Conservation (phyloP, 2,113 vertebrate genomes). For the Burhinus bistriatus region DNA sequence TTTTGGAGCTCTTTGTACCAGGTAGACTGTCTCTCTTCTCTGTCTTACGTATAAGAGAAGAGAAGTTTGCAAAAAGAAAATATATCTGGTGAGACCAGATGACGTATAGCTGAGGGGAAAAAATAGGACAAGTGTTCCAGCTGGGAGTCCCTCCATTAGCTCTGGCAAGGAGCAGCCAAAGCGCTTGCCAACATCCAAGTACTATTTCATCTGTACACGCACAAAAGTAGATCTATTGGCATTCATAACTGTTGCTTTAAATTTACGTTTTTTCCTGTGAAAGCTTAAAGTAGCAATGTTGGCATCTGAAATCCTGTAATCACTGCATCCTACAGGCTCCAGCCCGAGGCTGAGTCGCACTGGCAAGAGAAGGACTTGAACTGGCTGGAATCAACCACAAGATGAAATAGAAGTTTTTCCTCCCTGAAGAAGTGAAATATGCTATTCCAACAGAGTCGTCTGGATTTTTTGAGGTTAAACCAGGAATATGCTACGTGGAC, state of each 20-base stretch:
- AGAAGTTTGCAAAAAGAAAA: not conserved
- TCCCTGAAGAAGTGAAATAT: not conserved
- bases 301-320: not conserved
- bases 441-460: not conserved
- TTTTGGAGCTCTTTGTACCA: not conserved
- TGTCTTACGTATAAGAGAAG: not conserved
- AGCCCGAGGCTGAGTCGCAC: not conserved
- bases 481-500: not conserved
- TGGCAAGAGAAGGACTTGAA: not conserved
- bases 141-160: slow-evolving; percentile 63
- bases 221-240: slow-evolving; percentile 23
- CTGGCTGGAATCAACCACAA: not conserved
- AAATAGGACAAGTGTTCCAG: not conserved
- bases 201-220: slow-evolving; percentile 40
- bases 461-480: not conserved
- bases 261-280: slow-evolving; percentile 53
- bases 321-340: not conserved
- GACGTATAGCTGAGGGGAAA: not conserved
- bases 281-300: slow-evolving; percentile 32
- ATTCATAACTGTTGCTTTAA: slow-evolving; percentile 29
- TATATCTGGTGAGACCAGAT: not conserved
- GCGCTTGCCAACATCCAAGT: slow-evolving; percentile 23
- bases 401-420: not conserved
- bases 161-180: slow-evolving; percentile 37
- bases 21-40: not conserved